phyloP scores from a whole-genome alignment of 2,888 invertebrate species.

The Lumbricus terrestris region DNA sequence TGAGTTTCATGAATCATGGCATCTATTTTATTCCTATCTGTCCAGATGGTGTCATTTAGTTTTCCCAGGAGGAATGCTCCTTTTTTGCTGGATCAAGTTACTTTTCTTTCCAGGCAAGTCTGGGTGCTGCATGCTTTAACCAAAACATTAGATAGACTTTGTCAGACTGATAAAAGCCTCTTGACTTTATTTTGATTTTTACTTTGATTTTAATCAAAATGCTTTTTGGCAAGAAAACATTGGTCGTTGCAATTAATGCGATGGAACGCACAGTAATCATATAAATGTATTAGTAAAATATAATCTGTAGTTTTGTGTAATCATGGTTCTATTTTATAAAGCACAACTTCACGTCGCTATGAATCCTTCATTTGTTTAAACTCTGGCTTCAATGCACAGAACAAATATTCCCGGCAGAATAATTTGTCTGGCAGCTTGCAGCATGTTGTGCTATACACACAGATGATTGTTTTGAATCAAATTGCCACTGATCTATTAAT shows the following conservation, averaged over 20 bases:
- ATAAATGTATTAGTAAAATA: not conserved
- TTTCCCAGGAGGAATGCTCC: not conserved
- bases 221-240: not conserved
- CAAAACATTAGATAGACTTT: not conserved
- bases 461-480: not conserved
- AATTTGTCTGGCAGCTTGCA: not conserved
- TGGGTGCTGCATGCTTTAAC: not conserved
- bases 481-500: not conserved
- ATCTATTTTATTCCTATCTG: not conserved
- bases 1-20: not conserved
- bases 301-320: not conserved
- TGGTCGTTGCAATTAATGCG: constrained; percentile 3
- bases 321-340: not conserved
- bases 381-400: not conserved
- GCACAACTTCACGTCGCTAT: not conserved
- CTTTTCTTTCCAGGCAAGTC: not conserved
- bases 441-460: not conserved
- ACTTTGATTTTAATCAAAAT: not conserved
- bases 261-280: not conserved
- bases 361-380: not conserved
- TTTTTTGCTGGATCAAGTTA: not conserved
- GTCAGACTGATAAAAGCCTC: not conserved
- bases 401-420: not conserved
- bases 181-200: too few relatives aligned
- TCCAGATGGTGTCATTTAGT: not conserved